Conservation (phyloP, 2,888 invertebrate species). For the Scaptomyza caliginosa region DNA sequence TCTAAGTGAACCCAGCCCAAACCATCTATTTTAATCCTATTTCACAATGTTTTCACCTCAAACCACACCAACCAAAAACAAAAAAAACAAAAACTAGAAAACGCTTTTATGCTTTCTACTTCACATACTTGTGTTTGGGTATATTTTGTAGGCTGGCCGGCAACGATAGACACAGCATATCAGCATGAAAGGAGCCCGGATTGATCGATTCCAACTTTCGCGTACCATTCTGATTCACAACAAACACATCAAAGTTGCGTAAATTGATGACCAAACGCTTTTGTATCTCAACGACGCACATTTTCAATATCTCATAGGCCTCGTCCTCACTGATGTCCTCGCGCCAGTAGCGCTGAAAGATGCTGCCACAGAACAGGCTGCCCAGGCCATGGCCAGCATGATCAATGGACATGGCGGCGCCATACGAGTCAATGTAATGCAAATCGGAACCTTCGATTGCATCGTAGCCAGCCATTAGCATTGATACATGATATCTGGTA, state of each 20-base stretch:
- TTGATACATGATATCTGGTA: conserved; percentile 84
- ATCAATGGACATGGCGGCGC: conserved; percentile 92
- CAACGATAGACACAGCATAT: conserved; percentile 22
- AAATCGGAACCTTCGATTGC: conserved; percentile 92
- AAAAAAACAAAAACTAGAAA: no score
- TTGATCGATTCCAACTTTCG: conserved; percentile 89
- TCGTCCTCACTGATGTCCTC: conserved; percentile 90
- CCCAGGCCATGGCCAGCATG: conserved; percentile 98
- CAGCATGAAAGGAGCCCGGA: conserved; percentile 44
- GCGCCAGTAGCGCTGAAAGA: conserved; percentile 95
- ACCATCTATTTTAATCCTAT: conserved; percentile 56
- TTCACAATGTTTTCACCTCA: conserved; percentile 21
- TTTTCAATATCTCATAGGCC: conserved; percentile 92
- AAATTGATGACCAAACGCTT: conserved; percentile 95
- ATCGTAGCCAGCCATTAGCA: conserved; percentile 86
- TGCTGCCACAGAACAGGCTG: conserved; percentile 94
- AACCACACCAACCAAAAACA: no score
- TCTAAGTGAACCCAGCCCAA: conserved; percentile 16
- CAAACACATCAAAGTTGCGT: conserved; percentile 94
- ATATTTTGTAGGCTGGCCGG: conserved; percentile 8
- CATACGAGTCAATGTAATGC: conserved; percentile 97
- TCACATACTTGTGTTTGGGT: not conserved
- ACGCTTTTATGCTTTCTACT: not conserved
- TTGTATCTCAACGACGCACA: conserved; percentile 94
- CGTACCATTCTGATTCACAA: conserved; percentile 93